Conservation (phyloP, 2,113 vertebrate genomes). For the Strix uralensis region DNA sequence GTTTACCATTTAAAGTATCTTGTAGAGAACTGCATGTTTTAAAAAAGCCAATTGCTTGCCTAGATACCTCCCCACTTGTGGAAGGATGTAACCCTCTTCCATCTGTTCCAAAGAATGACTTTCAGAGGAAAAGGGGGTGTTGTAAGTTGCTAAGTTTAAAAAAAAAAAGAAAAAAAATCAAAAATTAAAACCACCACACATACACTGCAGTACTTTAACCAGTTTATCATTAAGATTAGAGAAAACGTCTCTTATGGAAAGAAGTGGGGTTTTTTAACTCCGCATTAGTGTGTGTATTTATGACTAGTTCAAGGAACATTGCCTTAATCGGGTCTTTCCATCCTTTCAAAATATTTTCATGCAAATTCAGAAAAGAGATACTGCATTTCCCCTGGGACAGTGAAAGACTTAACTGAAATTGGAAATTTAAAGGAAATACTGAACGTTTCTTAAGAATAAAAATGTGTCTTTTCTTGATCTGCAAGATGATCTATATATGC, state of each 20-base stretch:
- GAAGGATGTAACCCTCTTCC: constrained; percentile 63
- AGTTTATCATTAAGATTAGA: neutral
- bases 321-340: neutral
- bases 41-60: constrained; percentile 54
- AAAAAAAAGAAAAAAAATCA: neutral
- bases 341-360: constrained; percentile 40
- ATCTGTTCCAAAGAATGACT: constrained; percentile 63
- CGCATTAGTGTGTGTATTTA: neutral
- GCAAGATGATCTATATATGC: neutral
- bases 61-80: constrained; percentile 61
- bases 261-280: neutral
- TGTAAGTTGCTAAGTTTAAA: constrained; percentile 36
- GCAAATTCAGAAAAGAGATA: constrained; percentile 14
- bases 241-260: neutral
- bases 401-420: neutral
- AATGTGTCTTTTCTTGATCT: neutral
- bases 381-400: neutral
- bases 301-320: neutral
- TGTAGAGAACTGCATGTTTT: constrained; percentile 37
- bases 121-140: constrained; percentile 62
- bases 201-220: neutral
- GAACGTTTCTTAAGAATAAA: neutral
- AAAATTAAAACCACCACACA: neutral
- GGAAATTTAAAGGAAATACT: neutral
- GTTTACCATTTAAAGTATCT: constrained; percentile 58